Base-by-base conservation (phyloP, 2,797 vertebrate genomes). In the Nyctibius grandis region DNA sequence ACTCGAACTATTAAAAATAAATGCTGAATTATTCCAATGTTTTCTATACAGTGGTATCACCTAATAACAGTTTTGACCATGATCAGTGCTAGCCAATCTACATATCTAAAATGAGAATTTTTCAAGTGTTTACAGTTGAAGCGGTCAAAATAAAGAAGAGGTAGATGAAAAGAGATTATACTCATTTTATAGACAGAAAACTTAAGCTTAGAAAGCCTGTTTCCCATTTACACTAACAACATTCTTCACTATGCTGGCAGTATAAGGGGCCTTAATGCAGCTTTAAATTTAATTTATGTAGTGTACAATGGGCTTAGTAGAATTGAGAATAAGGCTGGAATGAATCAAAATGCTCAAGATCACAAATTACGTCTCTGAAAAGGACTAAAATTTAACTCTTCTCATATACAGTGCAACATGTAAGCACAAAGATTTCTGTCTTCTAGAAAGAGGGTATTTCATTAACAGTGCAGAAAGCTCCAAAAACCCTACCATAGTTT, bases 241-340 rank as follows among this genome's bases (percentile, higher is more conserved):
- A 89, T 64, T 70, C 83, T 75, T 77, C 48, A 50, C 69, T 61
- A 40, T 33, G 12, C 12, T 81, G 50, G 19, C 68, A 91, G 29
- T 75, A 65, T 51, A 92, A 81, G 57, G 28, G 47, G 12, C n/a
- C 36, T 92, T 72, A 88, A 88, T 47, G 65, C 29, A 91, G 82
- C 28, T 94, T 91, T 90, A 78, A 38, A 88, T 81, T 79, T 74
- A 88, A 91, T 85, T 89, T 77, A 53, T 70, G 45, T 53, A 57
- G 70, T 5, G 9, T 73, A 85, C 53, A 75, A 29, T 51, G 22
- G 34, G 54, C 22, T 94, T 93, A 82, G n/a, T 51, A 69, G 81
- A 84, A 95, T 34, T 85, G 28, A 91, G 57, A 93, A 75, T 31
- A 78, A 91, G 38, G n/a, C 45, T 91, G 56, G n/a, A 89, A 89